phyloP scores from a whole-genome alignment of 2,797 vertebrate species.

The Tapera naevia region DNA sequence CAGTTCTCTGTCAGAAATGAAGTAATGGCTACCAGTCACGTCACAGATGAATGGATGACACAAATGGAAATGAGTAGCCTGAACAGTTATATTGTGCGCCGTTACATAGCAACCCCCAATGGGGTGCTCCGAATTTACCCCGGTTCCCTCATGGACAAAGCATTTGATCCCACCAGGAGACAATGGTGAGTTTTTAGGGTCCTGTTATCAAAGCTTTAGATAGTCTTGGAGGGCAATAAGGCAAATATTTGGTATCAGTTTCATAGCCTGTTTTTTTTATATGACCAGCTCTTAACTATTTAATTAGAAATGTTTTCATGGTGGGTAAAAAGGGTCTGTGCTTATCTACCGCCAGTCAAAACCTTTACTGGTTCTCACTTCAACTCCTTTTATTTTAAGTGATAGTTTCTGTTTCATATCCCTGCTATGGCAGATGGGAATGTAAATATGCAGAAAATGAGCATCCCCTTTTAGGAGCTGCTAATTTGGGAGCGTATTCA shows the following conservation, averaged over 20 bases:
- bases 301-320: background rate
- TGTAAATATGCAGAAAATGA: conserved; percentile 20
- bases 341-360: background rate
- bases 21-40: conserved; percentile 99
- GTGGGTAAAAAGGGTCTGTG: background rate
- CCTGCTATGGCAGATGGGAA: conserved; percentile 7
- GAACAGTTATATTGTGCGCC: conserved; percentile 98
- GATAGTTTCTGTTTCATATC: background rate
- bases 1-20: conserved; percentile 99
- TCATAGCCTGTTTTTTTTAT: background rate
- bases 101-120: conserved; percentile 99
- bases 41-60: conserved; percentile 99
- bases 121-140: conserved; percentile 99
- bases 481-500: background rate
- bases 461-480: conserved; percentile 15
- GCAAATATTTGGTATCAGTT: background rate
- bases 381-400: background rate
- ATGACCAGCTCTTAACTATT: background rate
- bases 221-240: conserved; percentile 50
- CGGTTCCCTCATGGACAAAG: conserved; percentile 99
- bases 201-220: conserved; percentile 63
- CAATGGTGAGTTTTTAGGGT: conserved; percentile 90
- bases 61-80: conserved; percentile 99
- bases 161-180: conserved; percentile 98
- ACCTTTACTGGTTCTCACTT: background rate